Base-by-base conservation (phyloP, 1,140 invertebrate species). In the Heliconius hermathena region DNA sequence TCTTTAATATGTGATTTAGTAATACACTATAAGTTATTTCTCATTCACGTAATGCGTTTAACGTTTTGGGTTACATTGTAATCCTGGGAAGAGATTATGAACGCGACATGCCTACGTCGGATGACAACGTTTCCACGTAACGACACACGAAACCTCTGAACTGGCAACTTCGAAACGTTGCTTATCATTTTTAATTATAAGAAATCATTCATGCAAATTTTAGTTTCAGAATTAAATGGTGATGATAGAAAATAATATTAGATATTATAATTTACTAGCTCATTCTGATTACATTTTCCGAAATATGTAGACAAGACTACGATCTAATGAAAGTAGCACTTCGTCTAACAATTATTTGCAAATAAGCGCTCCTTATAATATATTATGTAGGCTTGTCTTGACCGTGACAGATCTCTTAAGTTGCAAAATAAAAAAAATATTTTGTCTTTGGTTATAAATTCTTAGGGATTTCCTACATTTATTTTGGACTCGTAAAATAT, bases 111-210 rank as follows among this genome's bases (percentile, higher is more conserved):
- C 80, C 84, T 77, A 57, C 76, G 77, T 82, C 79, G 71, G 78
- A 76, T 76, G 77, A 8, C 36, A 66, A 38, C 72, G 74, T 80
- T 92, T 92, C 90, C 85, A 87, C 78, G 89, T 89, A 91, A 74
- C 80, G 88, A 82, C 71, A 92, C 79, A 79, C 78, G 90, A 92
- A 86, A 82, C 81, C 78, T 26, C 41, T 75, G 9, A 74, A 71
- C 57, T 46, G 26, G 73, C 73, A 79, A 66, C 33, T 38, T 73
- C 72, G 77, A 71, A 71, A 38, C 54, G 49, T 66, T 29, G 60
- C 60, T 71, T 76, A 76, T 46, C 52, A 16, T 41, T 76, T 41
- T 26, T 49, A 26, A 70, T 76, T 70, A 29, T 22, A 70, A 49
- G 41, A 70, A 70, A 70, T 36, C 22, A 54, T 74, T 16, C 3